Evolutionary conservation across 2,113 vertebrate species (phyloP).

Genomic region (Pluvialis apricaria): DNA sequence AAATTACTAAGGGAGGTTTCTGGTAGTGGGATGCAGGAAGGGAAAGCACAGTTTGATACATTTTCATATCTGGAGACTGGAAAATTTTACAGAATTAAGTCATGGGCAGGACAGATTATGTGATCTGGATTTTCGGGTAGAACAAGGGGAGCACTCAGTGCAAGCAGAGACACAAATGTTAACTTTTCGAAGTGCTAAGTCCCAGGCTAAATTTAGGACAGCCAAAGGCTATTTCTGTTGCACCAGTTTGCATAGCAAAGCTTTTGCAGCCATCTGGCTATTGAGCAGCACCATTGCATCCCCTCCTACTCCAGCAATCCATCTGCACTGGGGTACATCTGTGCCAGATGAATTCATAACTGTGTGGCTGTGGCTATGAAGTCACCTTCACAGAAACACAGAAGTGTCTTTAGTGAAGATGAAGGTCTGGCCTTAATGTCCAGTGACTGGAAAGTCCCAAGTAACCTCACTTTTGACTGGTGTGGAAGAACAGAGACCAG

Average conservation of each 20-base stretch:
- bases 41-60: neutral
- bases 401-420: neutral
- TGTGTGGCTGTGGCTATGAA: neutral
- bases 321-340: neutral
- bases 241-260: constrained; percentile 6
- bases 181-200: neutral
- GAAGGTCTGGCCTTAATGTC: neutral
- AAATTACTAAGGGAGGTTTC: neutral
- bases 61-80: neutral
- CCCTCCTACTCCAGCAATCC: neutral
- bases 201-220: constrained; percentile 14
- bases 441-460: neutral
- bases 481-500: neutral
- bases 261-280: constrained; percentile 48
- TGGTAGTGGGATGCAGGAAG: neutral
- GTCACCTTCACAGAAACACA: neutral
- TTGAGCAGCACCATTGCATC: neutral
- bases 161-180: neutral
- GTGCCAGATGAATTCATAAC: neutral
- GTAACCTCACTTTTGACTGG: neutral
- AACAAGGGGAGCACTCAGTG: neutral
- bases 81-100: neutral
- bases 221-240: constrained; percentile 18
- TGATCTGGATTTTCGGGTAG: neutral
- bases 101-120: neutral